These are phyloP conservation scores for Mus pahari DNA, from an alignment of 2,113 vertebrate genomes.

Conservation along the genomic window DNA sequence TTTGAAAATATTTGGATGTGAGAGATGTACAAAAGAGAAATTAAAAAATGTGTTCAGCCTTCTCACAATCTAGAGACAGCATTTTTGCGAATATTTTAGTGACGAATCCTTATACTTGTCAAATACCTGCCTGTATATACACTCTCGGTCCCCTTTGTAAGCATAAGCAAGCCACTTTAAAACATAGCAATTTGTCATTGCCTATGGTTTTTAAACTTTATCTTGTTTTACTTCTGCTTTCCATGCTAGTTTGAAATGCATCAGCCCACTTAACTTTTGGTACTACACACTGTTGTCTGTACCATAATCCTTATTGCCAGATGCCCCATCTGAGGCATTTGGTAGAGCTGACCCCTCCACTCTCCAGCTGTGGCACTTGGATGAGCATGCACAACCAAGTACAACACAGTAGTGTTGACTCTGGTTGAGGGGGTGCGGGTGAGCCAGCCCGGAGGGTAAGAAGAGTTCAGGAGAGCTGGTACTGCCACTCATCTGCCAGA, in stretches of 20 bases:
- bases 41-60: neutral
- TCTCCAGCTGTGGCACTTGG: too few species aligned
- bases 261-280: neutral
- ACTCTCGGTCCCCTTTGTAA: rapidly evolving
- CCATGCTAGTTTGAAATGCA: conserved; percentile 9
- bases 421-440: neutral
- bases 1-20: neutral
- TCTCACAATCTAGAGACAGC: neutral
- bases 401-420: neutral
- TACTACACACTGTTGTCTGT: neutral
- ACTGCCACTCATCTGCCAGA: too few species aligned
- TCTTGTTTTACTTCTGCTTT: neutral
- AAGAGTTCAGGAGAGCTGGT: too few species aligned
- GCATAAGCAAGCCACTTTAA: neutral
- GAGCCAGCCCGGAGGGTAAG: too few species aligned
- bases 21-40: conserved; percentile 48
- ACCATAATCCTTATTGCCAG: neutral
- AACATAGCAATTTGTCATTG: neutral
- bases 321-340: neutral
- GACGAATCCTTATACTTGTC: neutral
- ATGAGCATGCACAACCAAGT: too few species aligned
- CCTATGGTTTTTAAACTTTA: neutral
- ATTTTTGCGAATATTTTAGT: neutral
- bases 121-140: neutral
- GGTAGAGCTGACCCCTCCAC: neutral